phyloP scores from a whole-genome alignment of 2,797 vertebrate genomes.

The Enoplosus armatus region DNA sequence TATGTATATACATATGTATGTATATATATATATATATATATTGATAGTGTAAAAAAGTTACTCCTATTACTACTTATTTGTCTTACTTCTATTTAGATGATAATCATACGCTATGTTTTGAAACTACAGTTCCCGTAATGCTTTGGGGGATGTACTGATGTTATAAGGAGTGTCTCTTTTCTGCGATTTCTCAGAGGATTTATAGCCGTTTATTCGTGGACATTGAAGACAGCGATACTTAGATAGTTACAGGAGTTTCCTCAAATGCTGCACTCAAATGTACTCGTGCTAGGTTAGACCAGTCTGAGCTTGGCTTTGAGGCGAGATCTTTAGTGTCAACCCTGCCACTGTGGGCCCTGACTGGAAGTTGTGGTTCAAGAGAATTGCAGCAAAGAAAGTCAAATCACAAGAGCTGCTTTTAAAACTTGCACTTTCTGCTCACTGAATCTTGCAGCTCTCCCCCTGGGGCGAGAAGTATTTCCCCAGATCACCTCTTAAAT shows the following conservation, averaged over 20 bases:
- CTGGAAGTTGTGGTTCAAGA: constrained; percentile 41
- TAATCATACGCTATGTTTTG: not conserved
- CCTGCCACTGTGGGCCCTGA: constrained; percentile 23
- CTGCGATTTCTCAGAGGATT: not conserved
- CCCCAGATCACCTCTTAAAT: constrained; percentile 69
- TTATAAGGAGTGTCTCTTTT: not conserved
- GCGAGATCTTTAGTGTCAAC: constrained; percentile 63
- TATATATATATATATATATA: too few species aligned
- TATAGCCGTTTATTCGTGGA: not conserved
- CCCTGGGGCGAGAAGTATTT: constrained; percentile 55
- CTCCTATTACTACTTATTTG: not conserved
- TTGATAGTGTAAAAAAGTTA: too few species aligned
- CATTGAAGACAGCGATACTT: not conserved
- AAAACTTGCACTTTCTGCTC: constrained; percentile 60
- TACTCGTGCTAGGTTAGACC: constrained; percentile 17
- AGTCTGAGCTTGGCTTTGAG: constrained; percentile 46
- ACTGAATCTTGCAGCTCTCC: constrained; percentile 57
- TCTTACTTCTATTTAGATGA: not conserved
- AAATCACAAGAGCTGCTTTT: constrained; percentile 67
- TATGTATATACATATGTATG: not conserved
- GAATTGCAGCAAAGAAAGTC: constrained; percentile 49
- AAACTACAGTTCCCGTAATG: not conserved
- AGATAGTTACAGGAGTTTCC: not conserved
- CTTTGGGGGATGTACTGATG: too few species aligned
- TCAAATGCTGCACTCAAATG: constrained; percentile 34